These are phyloP conservation scores for Sternarchorhynchus goeldii DNA, from an alignment of 2,797 vertebrate species.

Conservation along the genomic window DNA sequence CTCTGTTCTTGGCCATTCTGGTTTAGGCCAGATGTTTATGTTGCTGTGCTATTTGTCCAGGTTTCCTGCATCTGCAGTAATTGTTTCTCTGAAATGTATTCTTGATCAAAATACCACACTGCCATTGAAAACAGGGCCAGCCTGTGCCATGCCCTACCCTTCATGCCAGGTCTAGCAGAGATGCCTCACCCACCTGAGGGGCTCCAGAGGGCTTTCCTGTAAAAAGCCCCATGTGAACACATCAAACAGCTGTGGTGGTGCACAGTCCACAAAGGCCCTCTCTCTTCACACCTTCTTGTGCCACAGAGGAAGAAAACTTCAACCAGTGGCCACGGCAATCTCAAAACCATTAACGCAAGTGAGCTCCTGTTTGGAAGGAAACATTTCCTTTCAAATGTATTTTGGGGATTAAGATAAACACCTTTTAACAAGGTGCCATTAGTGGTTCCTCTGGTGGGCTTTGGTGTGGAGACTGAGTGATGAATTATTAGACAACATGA, in stretches of 20 bases:
- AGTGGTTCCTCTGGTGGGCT: slow-evolving; percentile 67
- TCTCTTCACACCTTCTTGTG: background rate
- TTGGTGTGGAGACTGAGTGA: slow-evolving; percentile 50
- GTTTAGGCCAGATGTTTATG: slow-evolving; percentile 63
- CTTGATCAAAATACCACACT: slow-evolving; percentile 66
- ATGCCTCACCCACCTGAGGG: background rate
- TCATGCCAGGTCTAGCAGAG: background rate
- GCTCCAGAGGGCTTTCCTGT: background rate
- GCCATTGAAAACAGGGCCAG: slow-evolving; percentile 81
- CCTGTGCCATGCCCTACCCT: slow-evolving; percentile 43
- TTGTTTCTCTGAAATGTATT: slow-evolving; percentile 71
- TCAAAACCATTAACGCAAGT: slow-evolving; percentile 62
- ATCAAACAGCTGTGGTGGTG: background rate
- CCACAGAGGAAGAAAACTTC: background rate
- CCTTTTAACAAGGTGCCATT: slow-evolving; percentile 77
- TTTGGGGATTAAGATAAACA: slow-evolving; percentile 82
- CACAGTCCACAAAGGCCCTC: background rate
- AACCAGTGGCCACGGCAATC: slow-evolving; percentile 40
- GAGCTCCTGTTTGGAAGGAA: slow-evolving; percentile 73
- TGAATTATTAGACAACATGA: slow-evolving; percentile 39
- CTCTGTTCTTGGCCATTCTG: slow-evolving; percentile 39
- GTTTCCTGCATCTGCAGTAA: slow-evolving; percentile 80
- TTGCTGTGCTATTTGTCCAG: slow-evolving; percentile 74
- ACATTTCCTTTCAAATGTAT: slow-evolving; percentile 76
- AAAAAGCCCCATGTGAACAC: slow-evolving; percentile 5